Base-by-base conservation (phyloP, 2,113 vertebrate genomes). In the Polyodon spathula region DNA sequence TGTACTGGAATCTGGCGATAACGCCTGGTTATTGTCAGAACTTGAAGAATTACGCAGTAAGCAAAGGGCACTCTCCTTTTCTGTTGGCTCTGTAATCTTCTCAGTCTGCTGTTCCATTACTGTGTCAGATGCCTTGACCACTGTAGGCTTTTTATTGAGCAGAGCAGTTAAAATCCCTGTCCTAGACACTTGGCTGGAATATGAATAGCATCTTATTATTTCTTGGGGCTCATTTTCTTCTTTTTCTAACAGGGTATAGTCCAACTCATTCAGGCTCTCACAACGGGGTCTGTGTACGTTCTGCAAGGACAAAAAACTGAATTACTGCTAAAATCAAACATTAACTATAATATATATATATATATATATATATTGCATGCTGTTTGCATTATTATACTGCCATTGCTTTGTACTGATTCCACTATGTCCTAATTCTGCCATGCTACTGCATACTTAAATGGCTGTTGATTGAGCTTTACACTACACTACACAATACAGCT, bases 241-340 rank as follows among this genome's bases (percentile, higher is more conserved):
- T 4, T 82, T 80, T 63, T 85, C 84, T 57, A 84, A 81, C 37
- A 78, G 75, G 8, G 81, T 79, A 17, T 59, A 76, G 10, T 81
- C 79, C 61, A 88, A 68, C 63, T 86, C 86, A 51, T 81, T 86
- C 38, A 84, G 67, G 38, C 77, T 83, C 42, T 86, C 78, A 37
- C 87, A 86, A 6, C 37, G 63, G 41, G 68, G 55, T 44, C 41
- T 65, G 38, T 59, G 56, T 14, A 60, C 56, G 27, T 41, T 54
- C 82, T 85, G 64, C 5, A n/a, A n/a, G n/a, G n/a, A n/a, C n/a
- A n/a, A n/a, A n/a, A n/a, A n/a, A n/a, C n/a, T n/a, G n/a, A n/a
- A n/a, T n/a, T n/a, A n/a, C n/a, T n/a, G n/a, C n/a, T n/a, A n/a
- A n/a, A n/a, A n/a, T n/a, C n/a, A n/a, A n/a, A n/a, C n/a, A n/a